phyloP scores from a whole-genome alignment of 2,888 invertebrate genomes.

The Drosophila kanekoi region DNA sequence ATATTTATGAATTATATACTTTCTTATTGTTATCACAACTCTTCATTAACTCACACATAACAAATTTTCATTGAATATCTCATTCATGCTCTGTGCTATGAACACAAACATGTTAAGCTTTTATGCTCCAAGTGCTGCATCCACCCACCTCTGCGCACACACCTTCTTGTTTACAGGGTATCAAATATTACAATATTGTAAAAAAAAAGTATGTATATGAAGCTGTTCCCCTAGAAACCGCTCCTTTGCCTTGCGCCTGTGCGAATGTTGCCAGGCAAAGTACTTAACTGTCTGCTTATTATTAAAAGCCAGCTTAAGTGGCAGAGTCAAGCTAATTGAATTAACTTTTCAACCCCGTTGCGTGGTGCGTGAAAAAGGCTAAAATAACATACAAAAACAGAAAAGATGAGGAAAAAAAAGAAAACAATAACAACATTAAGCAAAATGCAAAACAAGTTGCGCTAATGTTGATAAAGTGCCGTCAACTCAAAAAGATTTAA shows the following conservation, averaged over 20 bases:
- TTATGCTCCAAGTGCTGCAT: too few relatives aligned
- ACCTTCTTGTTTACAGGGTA: constrained; percentile 3
- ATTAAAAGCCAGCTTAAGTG: constrained; percentile 79
- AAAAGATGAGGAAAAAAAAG: constrained; percentile 30
- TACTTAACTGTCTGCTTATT: constrained; percentile 76
- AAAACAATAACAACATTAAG: constrained; percentile 28
- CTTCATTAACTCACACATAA: too few relatives aligned
- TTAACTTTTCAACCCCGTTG: constrained; percentile 70
- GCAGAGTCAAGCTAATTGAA: constrained; percentile 79
- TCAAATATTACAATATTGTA: constrained; percentile 31
- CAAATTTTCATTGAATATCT: too few relatives aligned
- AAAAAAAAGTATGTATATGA: constrained; percentile 24
- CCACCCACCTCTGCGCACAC: background rate
- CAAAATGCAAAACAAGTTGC: constrained; percentile 59
- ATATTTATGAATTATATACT: too few relatives aligned
- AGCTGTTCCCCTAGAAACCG: constrained; percentile 15
- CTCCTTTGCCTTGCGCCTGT: constrained; percentile 2
- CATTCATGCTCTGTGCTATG: too few relatives aligned
- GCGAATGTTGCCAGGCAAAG: constrained; percentile 55
- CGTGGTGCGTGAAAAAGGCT: constrained; percentile 72
- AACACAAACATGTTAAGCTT: too few relatives aligned
- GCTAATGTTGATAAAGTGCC: constrained; percentile 71
- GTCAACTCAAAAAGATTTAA: constrained; percentile 65
- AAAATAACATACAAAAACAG: constrained; percentile 52
- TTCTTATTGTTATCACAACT: too few relatives aligned